Percentiles rank a stretch among this genome's conserved stretches.
These are phyloP conservation scores for Erebia epiphron DNA, from an alignment of 2,888 invertebrate genomes.

Conservation along the genomic window DNA sequence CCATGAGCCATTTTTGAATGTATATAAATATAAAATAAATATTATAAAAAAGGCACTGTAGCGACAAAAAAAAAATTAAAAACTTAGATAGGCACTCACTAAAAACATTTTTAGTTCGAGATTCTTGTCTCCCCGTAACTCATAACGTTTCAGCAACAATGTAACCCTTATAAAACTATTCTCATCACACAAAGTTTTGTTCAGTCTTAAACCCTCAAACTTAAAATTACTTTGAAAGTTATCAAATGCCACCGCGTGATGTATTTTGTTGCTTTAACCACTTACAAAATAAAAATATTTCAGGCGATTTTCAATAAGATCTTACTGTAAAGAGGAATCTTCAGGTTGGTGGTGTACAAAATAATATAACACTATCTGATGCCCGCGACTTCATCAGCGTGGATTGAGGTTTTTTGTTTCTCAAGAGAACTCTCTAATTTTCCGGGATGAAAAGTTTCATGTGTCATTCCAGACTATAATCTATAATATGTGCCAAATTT, in stretches of 20 bases:
- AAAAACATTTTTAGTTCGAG: constrained; percentile 8
- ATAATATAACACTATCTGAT: too few relatives aligned
- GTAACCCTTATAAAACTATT: constrained; percentile 29
- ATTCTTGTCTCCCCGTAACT: constrained; percentile 15
- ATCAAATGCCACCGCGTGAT: constrained; percentile 18
- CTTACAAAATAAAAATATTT: constrained; percentile 3
- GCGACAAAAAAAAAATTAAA: too few relatives aligned
- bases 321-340: neutral
- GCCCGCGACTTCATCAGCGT: too few relatives aligned
- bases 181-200: constrained; percentile 23
- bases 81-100: neutral
- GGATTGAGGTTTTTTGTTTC: too few relatives aligned
- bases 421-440: too few relatives aligned
- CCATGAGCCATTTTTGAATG: too few relatives aligned
- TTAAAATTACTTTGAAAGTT: constrained; percentile 26
- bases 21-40: too few relatives aligned
- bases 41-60: too few relatives aligned
- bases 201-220: constrained; percentile 18
- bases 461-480: too few relatives aligned
- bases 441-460: too few relatives aligned
- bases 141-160: constrained; percentile 21
- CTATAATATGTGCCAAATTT: too few relatives aligned
- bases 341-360: too few relatives aligned
- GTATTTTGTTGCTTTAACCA: neutral
- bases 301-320: neutral